These are phyloP conservation scores for Pangasius mekongensis DNA, from an alignment of 2,797 vertebrate species.

Conservation along the genomic window DNA sequence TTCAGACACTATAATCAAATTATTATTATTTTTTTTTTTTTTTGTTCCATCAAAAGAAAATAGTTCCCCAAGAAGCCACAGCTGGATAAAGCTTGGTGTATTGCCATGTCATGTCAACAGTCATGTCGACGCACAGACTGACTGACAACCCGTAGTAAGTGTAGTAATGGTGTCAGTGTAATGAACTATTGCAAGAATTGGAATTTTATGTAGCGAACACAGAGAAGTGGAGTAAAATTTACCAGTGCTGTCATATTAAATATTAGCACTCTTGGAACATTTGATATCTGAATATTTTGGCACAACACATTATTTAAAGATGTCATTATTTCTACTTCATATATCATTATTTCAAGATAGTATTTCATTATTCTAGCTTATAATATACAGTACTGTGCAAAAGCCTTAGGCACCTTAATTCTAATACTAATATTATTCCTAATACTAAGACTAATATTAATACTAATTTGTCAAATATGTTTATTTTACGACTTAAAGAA, in stretches of 20 bases:
- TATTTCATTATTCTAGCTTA: background rate
- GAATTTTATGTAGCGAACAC: background rate
- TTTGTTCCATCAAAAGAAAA: background rate
- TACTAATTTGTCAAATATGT: background rate
- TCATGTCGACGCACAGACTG: background rate
- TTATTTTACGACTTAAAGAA: background rate
- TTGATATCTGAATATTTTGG: background rate
- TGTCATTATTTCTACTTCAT: background rate
- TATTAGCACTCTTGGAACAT: background rate
- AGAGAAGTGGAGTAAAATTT: background rate
- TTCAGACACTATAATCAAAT: background rate
- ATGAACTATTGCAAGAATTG: background rate
- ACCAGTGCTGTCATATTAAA: background rate
- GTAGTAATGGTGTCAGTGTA: background rate
- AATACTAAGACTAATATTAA: background rate
- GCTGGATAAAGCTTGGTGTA: conserved; percentile 16
- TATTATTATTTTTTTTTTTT: background rate
- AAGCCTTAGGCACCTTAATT: background rate
- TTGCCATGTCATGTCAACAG: background rate
- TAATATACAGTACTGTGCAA: background rate
- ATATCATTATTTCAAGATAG: background rate
- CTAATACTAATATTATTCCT: background rate
- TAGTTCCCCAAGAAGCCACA: background rate
- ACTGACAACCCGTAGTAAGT: background rate
- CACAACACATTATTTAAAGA: background rate